These are phyloP conservation scores for Myioborus miniatus DNA, from an alignment of 2,797 vertebrate species.

Conservation along the genomic window DNA sequence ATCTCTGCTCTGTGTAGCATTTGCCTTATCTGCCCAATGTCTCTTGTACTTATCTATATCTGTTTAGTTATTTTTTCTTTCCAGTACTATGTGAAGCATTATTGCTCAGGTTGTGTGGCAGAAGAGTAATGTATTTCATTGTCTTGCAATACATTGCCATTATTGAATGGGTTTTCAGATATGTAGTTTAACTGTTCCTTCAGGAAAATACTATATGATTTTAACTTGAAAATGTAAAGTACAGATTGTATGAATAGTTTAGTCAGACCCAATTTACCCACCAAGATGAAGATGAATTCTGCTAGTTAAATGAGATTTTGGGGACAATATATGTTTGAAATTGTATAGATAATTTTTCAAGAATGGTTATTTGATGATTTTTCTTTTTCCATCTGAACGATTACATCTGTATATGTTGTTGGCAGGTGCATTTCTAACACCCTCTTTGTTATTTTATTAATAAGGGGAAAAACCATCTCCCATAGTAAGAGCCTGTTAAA, in stretches of 20 bases:
- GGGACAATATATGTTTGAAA: neutral
- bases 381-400: conserved; percentile 20
- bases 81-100: neutral
- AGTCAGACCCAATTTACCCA: conserved; percentile 37
- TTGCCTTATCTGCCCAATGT: neutral
- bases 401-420: neutral
- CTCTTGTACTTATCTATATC: neutral
- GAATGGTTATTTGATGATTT: conserved; percentile 12
- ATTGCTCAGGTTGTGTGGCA: neutral
- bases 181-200: neutral
- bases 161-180: conserved; percentile 6
- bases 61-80: conserved; percentile 2
- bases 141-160: neutral
- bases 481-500: neutral
- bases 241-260: conserved; percentile 16
- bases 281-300: conserved; percentile 34
- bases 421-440: neutral
- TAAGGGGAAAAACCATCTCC: neutral
- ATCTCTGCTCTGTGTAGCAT: neutral
- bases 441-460: conserved; percentile 23
- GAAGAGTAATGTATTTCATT: neutral
- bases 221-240: conserved; percentile 52
- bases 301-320: conserved; percentile 56
- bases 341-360: conserved; percentile 24
- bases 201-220: neutral